Evolutionary conservation across 1,140 invertebrate genomes (phyloP).

Genomic region (Brachionus calyciflorus): DNA sequence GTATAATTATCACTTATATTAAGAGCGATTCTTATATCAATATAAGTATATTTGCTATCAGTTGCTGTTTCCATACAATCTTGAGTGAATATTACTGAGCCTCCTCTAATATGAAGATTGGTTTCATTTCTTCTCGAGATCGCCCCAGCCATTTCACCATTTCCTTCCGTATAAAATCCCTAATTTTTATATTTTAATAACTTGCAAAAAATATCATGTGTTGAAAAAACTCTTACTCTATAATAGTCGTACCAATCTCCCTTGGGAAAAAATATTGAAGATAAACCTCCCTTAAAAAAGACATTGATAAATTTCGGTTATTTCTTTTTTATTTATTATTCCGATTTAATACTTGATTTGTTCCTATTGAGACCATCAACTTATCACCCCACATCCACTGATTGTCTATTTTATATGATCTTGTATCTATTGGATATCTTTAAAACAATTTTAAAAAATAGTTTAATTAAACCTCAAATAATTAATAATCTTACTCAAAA

Average conservation of each 20-base stretch:
- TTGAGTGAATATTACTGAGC: constrained; percentile 34
- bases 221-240: not conserved
- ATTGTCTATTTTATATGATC: constrained; percentile 40
- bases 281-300: constrained; percentile 12
- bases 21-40: constrained; percentile 24
- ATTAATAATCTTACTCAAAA: constrained; percentile 50
- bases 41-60: constrained; percentile 41
- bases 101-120: not conserved
- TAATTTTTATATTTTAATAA: too few species aligned
- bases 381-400: constrained; percentile 38
- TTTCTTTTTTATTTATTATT: not conserved
- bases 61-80: not conserved
- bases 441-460: not conserved
- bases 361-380: constrained; percentile 39
- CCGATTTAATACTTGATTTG: not conserved
- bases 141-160: not conserved
- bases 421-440: constrained; percentile 9
- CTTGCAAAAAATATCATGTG: too few species aligned
- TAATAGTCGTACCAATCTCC: constrained; percentile 40
- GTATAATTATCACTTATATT: constrained; percentile 32
- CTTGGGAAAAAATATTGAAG: constrained; percentile 14
- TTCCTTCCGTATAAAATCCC: constrained; percentile 25
- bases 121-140: constrained; percentile 7
- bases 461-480: not conserved
- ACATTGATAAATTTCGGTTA: not conserved